These are phyloP conservation scores for Pyxicephalus adspersus DNA, from an alignment of 2,113 vertebrate species.

Conservation along the genomic window DNA sequence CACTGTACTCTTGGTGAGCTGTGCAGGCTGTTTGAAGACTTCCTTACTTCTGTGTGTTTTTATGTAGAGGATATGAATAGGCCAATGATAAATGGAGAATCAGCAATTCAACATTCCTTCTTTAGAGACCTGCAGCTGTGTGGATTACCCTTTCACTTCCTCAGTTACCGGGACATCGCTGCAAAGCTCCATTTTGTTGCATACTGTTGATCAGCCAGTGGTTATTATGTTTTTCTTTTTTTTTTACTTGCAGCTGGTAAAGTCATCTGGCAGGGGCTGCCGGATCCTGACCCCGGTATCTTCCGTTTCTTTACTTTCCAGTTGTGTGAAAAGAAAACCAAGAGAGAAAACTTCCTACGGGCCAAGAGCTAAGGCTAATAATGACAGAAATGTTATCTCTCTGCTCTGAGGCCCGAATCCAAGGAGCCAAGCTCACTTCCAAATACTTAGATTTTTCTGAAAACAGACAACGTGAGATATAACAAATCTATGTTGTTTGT, in stretches of 20 bases:
- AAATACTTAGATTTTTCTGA: constrained; percentile 3
- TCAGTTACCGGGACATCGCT: not conserved
- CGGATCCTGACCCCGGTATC: constrained; percentile 44
- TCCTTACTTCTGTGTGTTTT: constrained; percentile 41
- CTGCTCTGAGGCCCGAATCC: constrained; percentile 12
- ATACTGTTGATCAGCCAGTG: not conserved
- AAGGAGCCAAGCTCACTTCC: constrained; percentile 6
- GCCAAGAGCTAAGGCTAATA: constrained; percentile 40
- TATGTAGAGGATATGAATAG: constrained; percentile 49
- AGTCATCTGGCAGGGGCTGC: constrained; percentile 27
- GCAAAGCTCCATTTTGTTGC: constrained; percentile 13
- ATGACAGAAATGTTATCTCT: constrained; percentile 46
- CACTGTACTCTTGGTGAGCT: constrained; percentile 22
- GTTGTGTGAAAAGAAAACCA: constrained; percentile 32
- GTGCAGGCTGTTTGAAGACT: constrained; percentile 13
- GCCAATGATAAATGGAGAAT: constrained; percentile 48
- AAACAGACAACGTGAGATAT: not conserved
- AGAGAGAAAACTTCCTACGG: constrained; percentile 30
- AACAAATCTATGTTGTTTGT: constrained; percentile 3
- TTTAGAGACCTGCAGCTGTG: constrained; percentile 48
- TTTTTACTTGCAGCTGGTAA: constrained; percentile 43
- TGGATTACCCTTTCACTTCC: constrained; percentile 37
- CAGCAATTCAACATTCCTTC: constrained; percentile 50
- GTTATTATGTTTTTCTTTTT: constrained; percentile 30
- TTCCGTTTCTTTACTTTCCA: constrained; percentile 41